Percentiles rank a stretch among this genome's conserved stretches.
Evolutionary conservation across 1,140 invertebrate species (phyloP).

Genomic region (Geopemphigus sp.): DNA sequence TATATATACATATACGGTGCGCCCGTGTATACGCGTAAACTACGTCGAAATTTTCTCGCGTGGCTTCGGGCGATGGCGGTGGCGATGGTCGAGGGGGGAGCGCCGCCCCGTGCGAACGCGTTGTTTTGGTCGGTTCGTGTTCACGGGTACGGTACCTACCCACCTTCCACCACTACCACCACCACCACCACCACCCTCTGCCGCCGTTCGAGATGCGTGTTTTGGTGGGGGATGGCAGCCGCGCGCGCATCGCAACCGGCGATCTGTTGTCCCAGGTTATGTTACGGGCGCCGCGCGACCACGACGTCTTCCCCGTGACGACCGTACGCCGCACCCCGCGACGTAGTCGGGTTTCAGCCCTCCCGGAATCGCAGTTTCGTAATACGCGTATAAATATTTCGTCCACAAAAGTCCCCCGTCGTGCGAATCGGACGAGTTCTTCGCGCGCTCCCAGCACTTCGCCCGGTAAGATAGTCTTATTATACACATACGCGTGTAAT

Average conservation of each 20-base stretch:
- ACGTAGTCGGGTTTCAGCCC: conserved; percentile 1
- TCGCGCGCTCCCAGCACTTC: no score
- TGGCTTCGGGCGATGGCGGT: no score
- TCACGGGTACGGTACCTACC: neutral
- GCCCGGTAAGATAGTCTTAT: no score
- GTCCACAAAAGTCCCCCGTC: no score
- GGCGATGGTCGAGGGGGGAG: neutral
- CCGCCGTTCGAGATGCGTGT: neutral
- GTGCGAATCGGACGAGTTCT: no score
- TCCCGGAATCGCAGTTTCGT: neutral
- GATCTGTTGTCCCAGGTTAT: conserved; percentile 48
- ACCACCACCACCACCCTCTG: no score
- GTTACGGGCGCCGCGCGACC: conserved; percentile 3
- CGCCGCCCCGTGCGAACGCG: neutral
- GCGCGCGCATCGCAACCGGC: conserved; percentile 35
- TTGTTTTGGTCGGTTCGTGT: conserved; percentile 19
- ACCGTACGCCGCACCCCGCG: neutral
- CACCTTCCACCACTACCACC: no score
- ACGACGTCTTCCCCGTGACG: neutral
- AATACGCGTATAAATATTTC: no score
- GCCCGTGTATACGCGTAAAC: neutral
- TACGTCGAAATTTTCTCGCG: neutral
- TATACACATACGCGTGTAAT: no score
- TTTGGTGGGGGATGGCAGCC: neutral
- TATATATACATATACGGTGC: neutral